A percentile compares a stretch with the other conserved stretches of the same genome.
phyloP scores from a whole-genome alignment of 2,888 invertebrate genomes.

The Microdon myrmicae region DNA sequence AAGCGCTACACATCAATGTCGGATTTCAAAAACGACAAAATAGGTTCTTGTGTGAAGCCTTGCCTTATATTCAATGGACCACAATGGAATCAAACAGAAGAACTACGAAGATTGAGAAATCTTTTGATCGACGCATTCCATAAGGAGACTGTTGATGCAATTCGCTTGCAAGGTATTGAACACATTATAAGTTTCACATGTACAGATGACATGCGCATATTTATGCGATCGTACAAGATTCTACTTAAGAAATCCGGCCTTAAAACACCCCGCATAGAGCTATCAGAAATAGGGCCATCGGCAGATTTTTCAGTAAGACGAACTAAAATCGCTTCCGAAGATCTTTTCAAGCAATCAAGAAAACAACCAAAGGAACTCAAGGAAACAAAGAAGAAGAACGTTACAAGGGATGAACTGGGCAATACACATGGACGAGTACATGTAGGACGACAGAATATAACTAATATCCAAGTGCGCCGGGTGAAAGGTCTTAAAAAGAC shows the following conservation, averaged over 20 bases:
- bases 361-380: conserved; percentile 82
- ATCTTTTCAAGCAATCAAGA: conserved; percentile 85
- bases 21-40: conserved; percentile 83
- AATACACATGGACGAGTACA: conserved; percentile 92
- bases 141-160: conserved; percentile 71
- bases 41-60: conserved; percentile 86
- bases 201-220: conserved; percentile 79
- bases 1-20: conserved; percentile 82
- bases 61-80: conserved; percentile 92
- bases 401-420: conserved; percentile 87
- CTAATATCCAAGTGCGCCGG: conserved; percentile 84
- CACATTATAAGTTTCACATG: conserved; percentile 92
- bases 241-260: conserved; percentile 90
- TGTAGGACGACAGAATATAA: conserved; percentile 88
- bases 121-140: conserved; percentile 93
- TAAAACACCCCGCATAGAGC: conserved; percentile 87
- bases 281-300: conserved; percentile 80
- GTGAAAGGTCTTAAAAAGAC: conserved; percentile 88
- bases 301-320: conserved; percentile 88
- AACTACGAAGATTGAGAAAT: conserved; percentile 85
- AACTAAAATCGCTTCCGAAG: conserved; percentile 88
- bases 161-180: conserved; percentile 92
- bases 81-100: conserved; percentile 84
- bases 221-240: conserved; percentile 83
- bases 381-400: conserved; percentile 89